Conservation (phyloP, 2,888 invertebrate genomes). For the Lysandra coridon region DNA sequence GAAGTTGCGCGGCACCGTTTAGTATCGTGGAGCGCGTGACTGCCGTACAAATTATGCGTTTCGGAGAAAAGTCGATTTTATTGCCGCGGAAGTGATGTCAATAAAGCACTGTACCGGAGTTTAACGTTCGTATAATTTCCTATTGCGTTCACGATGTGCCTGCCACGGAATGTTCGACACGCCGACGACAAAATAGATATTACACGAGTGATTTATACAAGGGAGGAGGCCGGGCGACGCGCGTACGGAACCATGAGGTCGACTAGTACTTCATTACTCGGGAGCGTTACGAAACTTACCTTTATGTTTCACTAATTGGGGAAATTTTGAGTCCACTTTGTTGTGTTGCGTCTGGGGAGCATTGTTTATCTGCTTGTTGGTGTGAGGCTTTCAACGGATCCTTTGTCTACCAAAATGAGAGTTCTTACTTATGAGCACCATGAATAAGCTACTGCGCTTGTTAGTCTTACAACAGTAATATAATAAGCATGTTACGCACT, state of each 20-base stretch:
- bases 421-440: not conserved
- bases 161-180: slow-evolving; percentile 55
- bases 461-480: not conserved
- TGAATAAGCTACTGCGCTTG: not conserved
- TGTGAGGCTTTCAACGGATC: not conserved
- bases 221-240: not conserved
- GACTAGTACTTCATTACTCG: not conserved
- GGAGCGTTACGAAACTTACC: not conserved
- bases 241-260: not conserved
- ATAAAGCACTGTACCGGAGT: slow-evolving; percentile 75
- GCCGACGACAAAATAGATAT: slow-evolving; percentile 37
- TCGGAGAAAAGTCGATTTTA: slow-evolving; percentile 77
- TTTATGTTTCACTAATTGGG: slow-evolving; percentile 16
- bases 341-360: not conserved
- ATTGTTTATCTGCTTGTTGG: not conserved
- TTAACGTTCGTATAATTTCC: slow-evolving; percentile 75
- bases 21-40: slow-evolving; percentile 78
- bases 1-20: slow-evolving; percentile 79
- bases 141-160: slow-evolving; percentile 66
- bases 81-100: slow-evolving; percentile 77
- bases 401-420: not conserved
- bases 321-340: slow-evolving; percentile 8
- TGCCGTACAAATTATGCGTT: slow-evolving; percentile 78
- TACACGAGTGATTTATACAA: slow-evolving; percentile 17
- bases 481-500: no score